Evolutionary conservation across 2,888 invertebrate species (phyloP).

Genomic region (Eubasilissa splendida): DNA sequence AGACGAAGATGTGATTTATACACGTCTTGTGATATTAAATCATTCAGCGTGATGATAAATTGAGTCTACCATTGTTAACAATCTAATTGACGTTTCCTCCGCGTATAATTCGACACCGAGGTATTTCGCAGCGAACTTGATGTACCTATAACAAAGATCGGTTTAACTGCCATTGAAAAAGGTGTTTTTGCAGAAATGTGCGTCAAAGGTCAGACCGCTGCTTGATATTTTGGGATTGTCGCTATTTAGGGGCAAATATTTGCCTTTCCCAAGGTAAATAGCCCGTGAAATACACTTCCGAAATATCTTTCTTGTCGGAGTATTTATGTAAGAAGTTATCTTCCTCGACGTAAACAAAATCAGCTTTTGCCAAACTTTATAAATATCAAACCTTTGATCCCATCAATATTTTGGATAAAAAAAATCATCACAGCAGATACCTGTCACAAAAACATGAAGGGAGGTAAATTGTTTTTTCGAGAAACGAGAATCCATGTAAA

Average conservation of each 20-base stretch:
- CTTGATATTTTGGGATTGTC: constrained; percentile 36
- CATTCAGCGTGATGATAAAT: constrained; percentile 38
- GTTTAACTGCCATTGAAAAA: not conserved
- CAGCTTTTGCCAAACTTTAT: constrained; percentile 20
- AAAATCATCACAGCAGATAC: too few relatives aligned
- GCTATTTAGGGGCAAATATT: constrained; percentile 36
- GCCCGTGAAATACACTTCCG: constrained; percentile 33
- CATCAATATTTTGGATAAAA: too few relatives aligned
- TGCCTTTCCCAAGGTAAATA: constrained; percentile 36
- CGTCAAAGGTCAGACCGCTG: constrained; percentile 28
- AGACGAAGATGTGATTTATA: constrained; percentile 29
- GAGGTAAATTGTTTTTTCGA: too few relatives aligned
- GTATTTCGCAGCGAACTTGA: not conserved
- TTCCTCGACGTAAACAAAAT: constrained; percentile 27
- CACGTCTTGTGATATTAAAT: constrained; percentile 31
- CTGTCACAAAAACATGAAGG: too few relatives aligned
- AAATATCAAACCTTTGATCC: constrained; percentile 32
- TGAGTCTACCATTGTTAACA: constrained; percentile 34
- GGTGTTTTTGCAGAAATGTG: constrained; percentile 27
- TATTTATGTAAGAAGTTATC: constrained; percentile 38
- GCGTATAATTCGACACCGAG: constrained; percentile 36
- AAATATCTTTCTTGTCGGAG: constrained; percentile 31
- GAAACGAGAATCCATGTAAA: too few relatives aligned
- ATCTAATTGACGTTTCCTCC: constrained; percentile 40
- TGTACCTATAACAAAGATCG: not conserved